Percentiles rank a stretch among this genome's conserved stretches.
phyloP scores from a whole-genome alignment of 2,113 vertebrate species.

The Azemiops feae region DNA sequence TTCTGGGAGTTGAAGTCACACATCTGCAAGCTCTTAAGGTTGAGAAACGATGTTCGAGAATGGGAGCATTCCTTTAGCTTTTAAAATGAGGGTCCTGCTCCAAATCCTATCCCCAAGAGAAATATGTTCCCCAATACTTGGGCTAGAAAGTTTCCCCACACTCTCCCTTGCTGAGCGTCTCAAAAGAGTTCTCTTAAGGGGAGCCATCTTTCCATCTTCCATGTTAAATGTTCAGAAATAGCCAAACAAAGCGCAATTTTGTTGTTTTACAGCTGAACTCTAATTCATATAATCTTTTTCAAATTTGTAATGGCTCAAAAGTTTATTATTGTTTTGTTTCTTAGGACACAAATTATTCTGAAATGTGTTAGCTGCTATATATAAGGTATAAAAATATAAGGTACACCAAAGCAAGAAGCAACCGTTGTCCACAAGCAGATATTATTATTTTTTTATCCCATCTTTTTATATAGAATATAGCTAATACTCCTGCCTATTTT shows the following conservation, averaged over 20 bases:
- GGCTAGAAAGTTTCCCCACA: too few species aligned
- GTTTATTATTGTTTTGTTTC: not conserved
- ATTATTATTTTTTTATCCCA: too few species aligned
- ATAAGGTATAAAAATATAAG: not conserved
- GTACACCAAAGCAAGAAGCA: not conserved
- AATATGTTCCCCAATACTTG: not conserved
- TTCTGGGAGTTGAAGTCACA: not conserved
- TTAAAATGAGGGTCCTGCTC: not conserved
- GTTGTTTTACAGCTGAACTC: not conserved
- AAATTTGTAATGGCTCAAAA: not conserved
- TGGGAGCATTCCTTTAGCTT: slow-evolving; percentile 3
- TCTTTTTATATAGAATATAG: not conserved
- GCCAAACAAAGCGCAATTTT: not conserved
- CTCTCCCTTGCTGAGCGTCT: not conserved
- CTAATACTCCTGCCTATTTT: not conserved
- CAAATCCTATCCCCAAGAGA: not conserved
- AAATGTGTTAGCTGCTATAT: not conserved
- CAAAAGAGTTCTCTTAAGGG: too few species aligned
- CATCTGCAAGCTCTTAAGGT: not conserved
- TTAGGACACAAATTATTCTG: not conserved
- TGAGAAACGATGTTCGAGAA: not conserved
- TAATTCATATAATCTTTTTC: not conserved
- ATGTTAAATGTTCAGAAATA: not conserved
- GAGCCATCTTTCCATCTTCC: not conserved
- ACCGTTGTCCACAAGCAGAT: not conserved